Conservation (phyloP, 2,797 vertebrate species). For the Etheostoma nigrum region DNA sequence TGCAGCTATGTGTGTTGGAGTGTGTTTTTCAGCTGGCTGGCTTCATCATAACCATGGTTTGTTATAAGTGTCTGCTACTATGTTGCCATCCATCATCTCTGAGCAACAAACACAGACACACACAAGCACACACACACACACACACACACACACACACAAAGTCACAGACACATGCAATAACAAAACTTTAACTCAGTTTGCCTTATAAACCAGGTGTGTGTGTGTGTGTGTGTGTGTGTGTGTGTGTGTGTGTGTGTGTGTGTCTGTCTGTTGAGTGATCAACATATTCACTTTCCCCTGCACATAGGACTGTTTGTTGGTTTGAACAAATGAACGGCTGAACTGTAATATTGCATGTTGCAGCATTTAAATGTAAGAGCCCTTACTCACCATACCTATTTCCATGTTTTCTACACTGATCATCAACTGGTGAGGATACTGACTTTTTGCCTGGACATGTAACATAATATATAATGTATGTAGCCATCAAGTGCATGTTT, state of each 20-base stretch:
- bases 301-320: neutral
- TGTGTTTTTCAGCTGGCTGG: conserved; percentile 17
- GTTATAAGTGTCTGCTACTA: conserved; percentile 43
- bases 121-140: conserved; percentile 11
- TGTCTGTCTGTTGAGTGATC: neutral
- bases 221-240: conserved; percentile 16
- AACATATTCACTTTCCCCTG: neutral
- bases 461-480: no score
- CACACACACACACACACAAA: conserved; percentile 5
- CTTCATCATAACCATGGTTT: conserved; percentile 60
- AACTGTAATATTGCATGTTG: neutral
- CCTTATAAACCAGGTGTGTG: neutral
- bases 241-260: neutral
- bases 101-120: conserved; percentile 17
- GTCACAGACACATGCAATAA: conserved; percentile 8
- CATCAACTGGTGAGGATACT: neutral
- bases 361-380: neutral
- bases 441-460: neutral
- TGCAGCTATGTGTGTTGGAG: conserved; percentile 12
- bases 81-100: conserved; percentile 42
- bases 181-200: conserved; percentile 1
- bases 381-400: no score
- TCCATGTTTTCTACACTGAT: neutral
- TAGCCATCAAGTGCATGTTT: neutral
- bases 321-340: neutral